Conservation (phyloP, 2,113 vertebrate genomes). For the Proterorhinus semilunaris region DNA sequence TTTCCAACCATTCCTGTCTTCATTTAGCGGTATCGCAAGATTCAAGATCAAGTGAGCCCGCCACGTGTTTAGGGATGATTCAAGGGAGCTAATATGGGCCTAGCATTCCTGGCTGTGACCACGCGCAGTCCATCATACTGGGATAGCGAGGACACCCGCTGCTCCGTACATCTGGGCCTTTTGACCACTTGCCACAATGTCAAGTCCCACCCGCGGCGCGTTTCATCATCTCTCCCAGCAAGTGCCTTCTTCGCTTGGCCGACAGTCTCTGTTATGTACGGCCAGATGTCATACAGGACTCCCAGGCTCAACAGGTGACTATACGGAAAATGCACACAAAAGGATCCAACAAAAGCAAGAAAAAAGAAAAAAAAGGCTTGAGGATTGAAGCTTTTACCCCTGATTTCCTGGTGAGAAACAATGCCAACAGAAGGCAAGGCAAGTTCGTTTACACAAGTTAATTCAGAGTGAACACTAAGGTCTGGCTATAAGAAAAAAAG, state of each 20-base stretch:
- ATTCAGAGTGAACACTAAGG: too few relatives aligned
- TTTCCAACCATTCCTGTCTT: conserved; percentile 6
- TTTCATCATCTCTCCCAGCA: conserved; percentile 71
- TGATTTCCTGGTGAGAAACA: neutral
- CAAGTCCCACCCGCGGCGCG: conserved; percentile 63
- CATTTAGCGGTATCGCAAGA: neutral
- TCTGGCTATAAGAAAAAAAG: too few relatives aligned
- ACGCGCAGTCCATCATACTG: conserved; percentile 57
- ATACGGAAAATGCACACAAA: conserved; percentile 13
- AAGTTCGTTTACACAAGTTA: too few relatives aligned
- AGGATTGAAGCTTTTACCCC: neutral
- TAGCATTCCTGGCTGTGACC: conserved; percentile 62
- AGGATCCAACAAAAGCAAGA: neutral
- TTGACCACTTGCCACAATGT: conserved; percentile 69
- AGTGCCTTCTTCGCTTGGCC: conserved; percentile 50
- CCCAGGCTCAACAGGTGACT: conserved; percentile 66
- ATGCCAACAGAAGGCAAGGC: neutral
- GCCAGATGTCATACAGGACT: conserved; percentile 67
- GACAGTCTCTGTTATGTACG: conserved; percentile 48
- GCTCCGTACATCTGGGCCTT: conserved; percentile 66
- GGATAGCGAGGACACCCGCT: conserved; percentile 52
- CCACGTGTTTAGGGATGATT: conserved; percentile 22
- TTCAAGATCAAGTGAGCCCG: conserved; percentile 11
- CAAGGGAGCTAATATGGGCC: conserved; percentile 41
- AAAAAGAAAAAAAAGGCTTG: neutral